Base-by-base conservation (phyloP, 1,140 invertebrate species). In the Cydia pomonella region DNA sequence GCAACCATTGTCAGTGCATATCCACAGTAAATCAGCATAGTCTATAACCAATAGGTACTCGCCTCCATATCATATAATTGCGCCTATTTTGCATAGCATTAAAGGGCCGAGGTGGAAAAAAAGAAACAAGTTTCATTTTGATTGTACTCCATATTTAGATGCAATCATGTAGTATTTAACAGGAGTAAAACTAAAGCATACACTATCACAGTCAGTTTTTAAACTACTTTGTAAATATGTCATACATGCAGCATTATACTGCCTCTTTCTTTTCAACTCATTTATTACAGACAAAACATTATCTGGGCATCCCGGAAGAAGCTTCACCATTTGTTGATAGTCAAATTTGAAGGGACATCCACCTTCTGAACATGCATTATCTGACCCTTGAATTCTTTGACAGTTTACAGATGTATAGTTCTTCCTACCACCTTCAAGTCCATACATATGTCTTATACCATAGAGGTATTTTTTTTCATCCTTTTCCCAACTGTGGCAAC, bases 371-470 rank as follows among this genome's bases (percentile, higher is more conserved):
- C 85, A 93, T 25, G 93, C 79, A 41, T 89, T 91, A 69, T 93
- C 87, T 25, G 75, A 76, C 13, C 79, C 80, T 59, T 95, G 94
- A 62, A 96, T 93, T 29, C 82, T 77, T 10, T 84, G 75, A 81
- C 95, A 96, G 76, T 83, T 92, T 72, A 94, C 94, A 27, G 94
- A 94, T 50, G 85, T 88, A 75, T 96, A 96, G 83, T 94, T 94
- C 81, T 92, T 95, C 76, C 93, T 90, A 6, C 93, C 88, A n/a
- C 96, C 96, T 92, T 96, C 95, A 50, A 96, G 89, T 1, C 96
- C 96, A 92, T 96, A 97, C 83, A 96, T 89, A 85, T 96, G 96
- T 75, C 95, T 92, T 75, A 96, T 96, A 73, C 95, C 95, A 88
- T 96, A 96, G 4, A 95, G 83, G 88, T 95, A 96, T 82, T 95